These are phyloP conservation scores for human DNA, from an alignment of 2,113 vertebrate genomes.

Conservation along the genomic window DNA sequence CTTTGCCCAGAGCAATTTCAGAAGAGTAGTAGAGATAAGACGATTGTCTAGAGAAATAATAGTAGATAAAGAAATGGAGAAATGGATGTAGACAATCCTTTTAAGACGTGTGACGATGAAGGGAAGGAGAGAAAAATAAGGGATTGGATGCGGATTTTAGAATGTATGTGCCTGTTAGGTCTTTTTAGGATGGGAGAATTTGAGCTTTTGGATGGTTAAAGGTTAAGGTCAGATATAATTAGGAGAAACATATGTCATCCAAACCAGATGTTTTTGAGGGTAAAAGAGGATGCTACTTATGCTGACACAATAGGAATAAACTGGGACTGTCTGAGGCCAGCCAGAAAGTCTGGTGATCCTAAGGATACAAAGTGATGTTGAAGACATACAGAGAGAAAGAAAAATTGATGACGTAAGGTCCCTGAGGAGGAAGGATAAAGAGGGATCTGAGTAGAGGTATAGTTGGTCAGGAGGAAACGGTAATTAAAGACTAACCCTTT, in stretches of 20 bases:
- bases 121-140: not conserved
- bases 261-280: constrained; percentile 18
- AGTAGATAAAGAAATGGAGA: not conserved
- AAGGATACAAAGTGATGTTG: not conserved
- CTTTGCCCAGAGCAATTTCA: not conserved
- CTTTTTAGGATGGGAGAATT: not conserved
- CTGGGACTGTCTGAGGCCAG: not conserved
- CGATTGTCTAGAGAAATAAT: not conserved
- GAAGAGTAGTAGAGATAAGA: not conserved
- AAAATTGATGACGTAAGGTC: not conserved
- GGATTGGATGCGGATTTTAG: not conserved
- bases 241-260: constrained; percentile 14
- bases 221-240: constrained; percentile 50
- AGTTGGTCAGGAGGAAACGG: not conserved
- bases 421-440: not conserved
- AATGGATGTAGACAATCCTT: not conserved
- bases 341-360: not conserved
- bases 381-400: not conserved
- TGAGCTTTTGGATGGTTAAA: not conserved
- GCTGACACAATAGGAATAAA: not conserved
- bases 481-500: not conserved
- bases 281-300: constrained; percentile 11
- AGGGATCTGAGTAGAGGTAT: not conserved
- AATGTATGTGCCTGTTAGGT: not conserved
- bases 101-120: not conserved